Evolutionary conservation across 2,113 vertebrate genomes (phyloP), one percentile per base, ranked within the genome.

Genomic region (Panthera tigris): DNA sequence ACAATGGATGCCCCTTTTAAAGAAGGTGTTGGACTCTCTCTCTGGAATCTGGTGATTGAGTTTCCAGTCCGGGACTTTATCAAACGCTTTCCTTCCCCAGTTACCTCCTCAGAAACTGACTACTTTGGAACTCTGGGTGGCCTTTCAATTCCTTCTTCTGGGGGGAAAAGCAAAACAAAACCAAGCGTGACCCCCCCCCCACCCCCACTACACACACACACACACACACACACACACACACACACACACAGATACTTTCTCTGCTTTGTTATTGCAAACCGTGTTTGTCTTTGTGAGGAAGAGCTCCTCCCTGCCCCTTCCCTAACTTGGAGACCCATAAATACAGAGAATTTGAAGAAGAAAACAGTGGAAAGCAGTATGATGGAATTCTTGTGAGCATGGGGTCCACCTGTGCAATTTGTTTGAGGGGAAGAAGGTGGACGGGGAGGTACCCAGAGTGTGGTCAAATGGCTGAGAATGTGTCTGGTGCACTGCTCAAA

Each of bases 141-240:
- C 90, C 63, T 95, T 94, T 57, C 61, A 33, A 16, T 95, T 89
- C 48, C 12, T 88, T 88, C 80, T 89, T 86, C 63, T 63, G 86
- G 73, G 83, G 27, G 66, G 83, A 65, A 93, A 79, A 85, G 21
- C 2, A 45, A 66, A 73, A 39, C 10, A 3, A 82, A 84, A 50
- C 29, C 48, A 71, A 65, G 66, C 41, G 52, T 13, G 4, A 36
- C 9, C 25, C 18, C 39, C 36, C 61, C 57, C 15, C 23, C 33
- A 5, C 36, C 3, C 9, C 5, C 19, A 15, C 3, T 7, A 1
- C 68, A 2, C 63, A 29, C 27, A 65, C 63, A 5, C 63, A 65
- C 63, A 29, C 63, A 65, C 63, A 31, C 65, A 68, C 66, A 33
- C n/a, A n/a, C 66, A 68, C 66, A n/a, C 66, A 33, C 66, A n/a